These are phyloP conservation scores for Apodemus agrarius DNA, from an alignment of 2,797 vertebrate species.

Conservation along the genomic window DNA sequence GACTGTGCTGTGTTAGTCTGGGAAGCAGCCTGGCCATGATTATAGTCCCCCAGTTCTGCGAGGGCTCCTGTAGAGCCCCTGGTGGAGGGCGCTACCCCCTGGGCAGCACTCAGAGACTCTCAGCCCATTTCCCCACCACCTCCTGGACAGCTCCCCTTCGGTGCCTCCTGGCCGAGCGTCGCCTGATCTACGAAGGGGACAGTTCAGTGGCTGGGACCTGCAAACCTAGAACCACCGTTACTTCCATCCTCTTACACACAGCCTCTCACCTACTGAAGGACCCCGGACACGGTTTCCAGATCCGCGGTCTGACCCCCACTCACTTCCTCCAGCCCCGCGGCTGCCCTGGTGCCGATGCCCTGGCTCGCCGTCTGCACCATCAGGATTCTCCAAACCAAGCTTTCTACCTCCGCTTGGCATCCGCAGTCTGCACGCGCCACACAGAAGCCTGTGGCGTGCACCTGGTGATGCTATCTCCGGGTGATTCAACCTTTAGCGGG, in stretches of 20 bases:
- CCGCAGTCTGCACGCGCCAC: background rate
- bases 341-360: background rate
- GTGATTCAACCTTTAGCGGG: background rate
- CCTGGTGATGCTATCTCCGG: background rate
- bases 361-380: accelerated
- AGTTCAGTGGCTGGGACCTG: background rate
- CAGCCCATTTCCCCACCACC: background rate
- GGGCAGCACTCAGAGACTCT: background rate
- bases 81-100: accelerated
- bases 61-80: background rate
- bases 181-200: background rate
- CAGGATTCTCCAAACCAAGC: background rate
- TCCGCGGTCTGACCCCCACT: background rate
- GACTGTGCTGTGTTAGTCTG: background rate
- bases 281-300: background rate
- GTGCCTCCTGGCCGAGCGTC: accelerated
- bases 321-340: background rate
- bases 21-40: background rate
- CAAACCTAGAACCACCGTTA: background rate
- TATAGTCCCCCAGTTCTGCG: background rate
- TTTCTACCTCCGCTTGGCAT: background rate
- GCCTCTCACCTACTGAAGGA: no score
- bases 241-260: background rate
- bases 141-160: background rate
- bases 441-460: accelerated